Evolutionary conservation across 2,888 invertebrate genomes (phyloP), one percentile per base, ranked within the genome.

Genomic region (Oligia fasciuncula): DNA sequence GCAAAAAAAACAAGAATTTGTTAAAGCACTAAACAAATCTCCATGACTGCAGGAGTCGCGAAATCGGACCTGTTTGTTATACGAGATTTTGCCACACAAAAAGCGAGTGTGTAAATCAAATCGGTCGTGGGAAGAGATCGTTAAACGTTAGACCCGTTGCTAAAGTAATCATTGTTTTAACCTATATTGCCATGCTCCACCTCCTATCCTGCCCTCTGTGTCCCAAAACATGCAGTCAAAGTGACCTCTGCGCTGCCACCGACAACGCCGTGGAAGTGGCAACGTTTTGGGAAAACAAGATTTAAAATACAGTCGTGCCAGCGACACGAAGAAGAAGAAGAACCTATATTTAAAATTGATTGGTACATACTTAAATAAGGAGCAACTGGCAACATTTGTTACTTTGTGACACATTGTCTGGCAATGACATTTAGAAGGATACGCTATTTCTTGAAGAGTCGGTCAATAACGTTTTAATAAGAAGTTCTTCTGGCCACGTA

Each of bases 21-120:
- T 83, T 81, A 76, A 86, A 83, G 35, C 46, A 78, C 68, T 67
- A 62, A 77, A 83, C 80, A 62, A 83, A 76, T 81, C 14, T 76
- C 62, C n/a, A 72, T 72, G 65, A 14, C 51, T 68, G 84, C 76
- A 73, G 79, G 43, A 85, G 82, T 84, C 71, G 81, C 80, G 65
- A 86, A 80, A 83, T 82, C 85, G 19, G 77, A 87, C 77, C 80
- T 80, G 84, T 81, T 80, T 80, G 84, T 81, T 80, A 73, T 57
- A 77, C 80, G 57, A 81, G 79, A 79, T 82, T 71, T 74, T 74
- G 77, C 83, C 65, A 83, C 71, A 87, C 63, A 82, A 88, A 88
- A 85, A 85, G 68, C 69, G 73, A 80, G 66, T 66, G 71, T 79
- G 86, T 89, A 90, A 86, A 90, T 90, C 87, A 88, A 86, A 83